phyloP scores from a whole-genome alignment of 2,797 vertebrate species.

The Myotis myotis region DNA sequence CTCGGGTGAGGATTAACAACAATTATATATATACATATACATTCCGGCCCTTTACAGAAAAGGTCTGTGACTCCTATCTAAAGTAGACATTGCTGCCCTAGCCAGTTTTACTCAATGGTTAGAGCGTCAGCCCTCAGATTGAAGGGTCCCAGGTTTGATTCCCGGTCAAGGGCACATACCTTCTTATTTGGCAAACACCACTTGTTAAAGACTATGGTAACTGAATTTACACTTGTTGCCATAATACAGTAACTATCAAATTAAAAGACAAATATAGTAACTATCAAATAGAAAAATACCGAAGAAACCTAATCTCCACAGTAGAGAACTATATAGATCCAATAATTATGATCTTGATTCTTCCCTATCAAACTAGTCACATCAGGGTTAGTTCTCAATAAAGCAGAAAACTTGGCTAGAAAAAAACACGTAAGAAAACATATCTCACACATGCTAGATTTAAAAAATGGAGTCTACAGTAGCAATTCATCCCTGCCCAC shows the following conservation, averaged over 20 bases:
- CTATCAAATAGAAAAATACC: neutral
- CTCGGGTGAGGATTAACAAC: no score
- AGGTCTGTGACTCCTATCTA: neutral
- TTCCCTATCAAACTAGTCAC: neutral
- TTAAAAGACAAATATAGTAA: neutral
- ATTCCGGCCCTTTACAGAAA: neutral
- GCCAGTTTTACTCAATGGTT: no score
- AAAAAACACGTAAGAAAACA: neutral
- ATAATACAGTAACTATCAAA: neutral
- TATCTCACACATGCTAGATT: neutral
- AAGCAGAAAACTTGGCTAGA: neutral
- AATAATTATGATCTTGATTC: neutral
- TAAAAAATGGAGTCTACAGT: neutral
- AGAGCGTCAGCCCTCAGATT: no score
- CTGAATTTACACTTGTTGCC: neutral
- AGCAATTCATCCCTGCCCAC: neutral
- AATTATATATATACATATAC: neutral
- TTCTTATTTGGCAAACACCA: neutral
- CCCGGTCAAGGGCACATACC: neutral
- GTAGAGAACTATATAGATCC: neutral
- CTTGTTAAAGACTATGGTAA: neutral
- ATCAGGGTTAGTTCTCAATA: neutral
- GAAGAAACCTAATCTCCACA: constrained; percentile 33
- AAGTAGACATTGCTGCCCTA: neutral
- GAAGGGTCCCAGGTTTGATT: no score